These are phyloP conservation scores for Pecten maximus DNA, from an alignment of 2,888 invertebrate genomes.

Conservation along the genomic window DNA sequence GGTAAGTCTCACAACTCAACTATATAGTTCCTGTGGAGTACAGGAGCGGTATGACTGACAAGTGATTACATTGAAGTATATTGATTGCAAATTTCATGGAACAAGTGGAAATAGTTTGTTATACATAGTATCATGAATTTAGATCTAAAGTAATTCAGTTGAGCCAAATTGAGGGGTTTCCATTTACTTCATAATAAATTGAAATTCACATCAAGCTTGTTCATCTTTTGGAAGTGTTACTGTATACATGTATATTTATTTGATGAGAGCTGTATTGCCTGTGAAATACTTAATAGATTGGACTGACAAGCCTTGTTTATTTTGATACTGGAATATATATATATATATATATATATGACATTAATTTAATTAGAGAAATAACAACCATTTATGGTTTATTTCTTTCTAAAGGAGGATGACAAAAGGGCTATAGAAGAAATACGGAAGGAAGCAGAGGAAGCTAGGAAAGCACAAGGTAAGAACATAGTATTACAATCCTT, in stretches of 20 bases:
- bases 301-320: constrained; percentile 4
- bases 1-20: constrained; percentile 56
- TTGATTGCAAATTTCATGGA: not conserved
- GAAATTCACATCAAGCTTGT: too few relatives aligned
- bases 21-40: not conserved
- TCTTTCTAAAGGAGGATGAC: constrained; percentile 73
- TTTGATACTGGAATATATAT: too few relatives aligned
- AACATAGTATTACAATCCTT: not conserved
- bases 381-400: constrained; percentile 8
- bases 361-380: too few relatives aligned
- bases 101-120: too few relatives aligned
- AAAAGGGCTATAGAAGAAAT: constrained; percentile 74
- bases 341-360: too few relatives aligned
- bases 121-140: too few relatives aligned
- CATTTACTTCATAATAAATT: too few relatives aligned
- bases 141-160: too few relatives aligned
- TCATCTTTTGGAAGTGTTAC: not conserved
- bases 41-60: not conserved
- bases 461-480: constrained; percentile 67
- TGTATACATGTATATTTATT: too few relatives aligned
- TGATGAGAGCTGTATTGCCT: constrained; percentile 73
- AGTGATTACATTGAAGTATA: constrained; percentile 60
- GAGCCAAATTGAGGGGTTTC: too few relatives aligned
- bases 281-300: constrained; percentile 78
- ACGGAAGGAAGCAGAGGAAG: constrained; percentile 69